Evolutionary conservation across 2,888 invertebrate genomes (phyloP), one percentile per base, ranked within the genome.

Genomic region (Crematogaster levior): DNA sequence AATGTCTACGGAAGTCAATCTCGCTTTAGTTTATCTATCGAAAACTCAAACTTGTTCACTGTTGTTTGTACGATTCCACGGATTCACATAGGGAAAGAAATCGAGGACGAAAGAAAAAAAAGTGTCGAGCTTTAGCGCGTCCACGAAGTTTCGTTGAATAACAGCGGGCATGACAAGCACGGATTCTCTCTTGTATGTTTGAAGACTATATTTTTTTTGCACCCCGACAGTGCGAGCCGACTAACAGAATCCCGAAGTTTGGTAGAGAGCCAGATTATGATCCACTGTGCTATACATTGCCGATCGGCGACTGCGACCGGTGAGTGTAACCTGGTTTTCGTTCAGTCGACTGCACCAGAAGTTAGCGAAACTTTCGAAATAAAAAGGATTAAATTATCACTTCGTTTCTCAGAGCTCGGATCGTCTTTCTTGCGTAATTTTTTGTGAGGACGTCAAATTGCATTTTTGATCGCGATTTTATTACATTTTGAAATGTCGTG

Each of bases 231-330:
- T 84, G 81, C 87, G 85, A 86, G 83, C 80, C 82, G 82, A 81
- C 86, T 90, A 91, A 92, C 90, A 89, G 89, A 91, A 92, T 92
- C 85, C 85, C 85, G 86, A 89, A 92, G 84, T 92, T 92, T 92
- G 92, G 92, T 89, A 89, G 85, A 37, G 79, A 79, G 91, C 92
- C 92, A 92, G 92, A 91, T 92, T 92, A 92, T 91, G 90, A 89
- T 87, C 87, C 84, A 83, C 85, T 75, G 84, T 84, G 84, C 85
- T 90, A 90, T 87, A 89, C 87, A 89, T 90, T 86, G 85, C 82
- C 87, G 85, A 87, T 90, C 86, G 88, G 60, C 51, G 63, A 81
- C 83, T n/a, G n/a, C 72, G 53, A 51, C 66, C 66, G 63, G 68
- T 48, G 74, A 74, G 53, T 74, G 74, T 89, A 90, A 88, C 88